phyloP scores from a whole-genome alignment of 1,140 invertebrate species.

The Eubasilissa regina region DNA sequence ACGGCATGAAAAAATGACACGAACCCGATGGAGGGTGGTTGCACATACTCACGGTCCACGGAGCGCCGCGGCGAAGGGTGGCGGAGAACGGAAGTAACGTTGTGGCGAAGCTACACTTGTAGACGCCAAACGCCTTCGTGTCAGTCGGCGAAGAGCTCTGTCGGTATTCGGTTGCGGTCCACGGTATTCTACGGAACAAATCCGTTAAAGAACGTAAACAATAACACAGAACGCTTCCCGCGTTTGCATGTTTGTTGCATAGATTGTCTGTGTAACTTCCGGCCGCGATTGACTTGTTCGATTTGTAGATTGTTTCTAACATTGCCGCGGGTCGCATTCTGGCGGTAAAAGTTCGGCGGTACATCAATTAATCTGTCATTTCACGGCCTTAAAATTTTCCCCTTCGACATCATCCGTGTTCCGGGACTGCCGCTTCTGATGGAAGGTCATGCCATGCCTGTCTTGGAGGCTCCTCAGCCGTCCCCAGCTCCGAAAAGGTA shows the following conservation, averaged over 20 bases:
- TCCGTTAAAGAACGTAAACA: background rate
- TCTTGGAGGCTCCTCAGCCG: no score
- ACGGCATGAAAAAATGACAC: no score
- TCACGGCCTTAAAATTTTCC: background rate
- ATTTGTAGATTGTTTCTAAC: background rate
- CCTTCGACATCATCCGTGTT: background rate
- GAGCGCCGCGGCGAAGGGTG: no score
- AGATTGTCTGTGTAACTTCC: background rate
- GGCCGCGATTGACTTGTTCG: background rate
- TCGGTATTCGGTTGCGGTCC: no score
- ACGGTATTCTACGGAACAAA: no score
- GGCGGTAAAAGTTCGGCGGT: slow-evolving; percentile 1
- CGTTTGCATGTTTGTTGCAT: background rate
- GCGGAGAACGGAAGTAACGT: no score
- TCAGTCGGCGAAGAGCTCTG: no score
- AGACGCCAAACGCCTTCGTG: no score
- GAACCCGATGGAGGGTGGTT: no score
- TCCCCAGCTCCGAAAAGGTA: no score
- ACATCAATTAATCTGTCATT: background rate
- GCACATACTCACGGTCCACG: no score
- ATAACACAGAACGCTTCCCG: background rate
- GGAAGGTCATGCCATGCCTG: background rate
- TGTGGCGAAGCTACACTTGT: no score
- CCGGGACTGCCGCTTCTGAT: background rate
- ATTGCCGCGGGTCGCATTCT: background rate